These are phyloP conservation scores for Drosophila pseudoobscura DNA, from an alignment of 1,140 invertebrate genomes.

Conservation along the genomic window DNA sequence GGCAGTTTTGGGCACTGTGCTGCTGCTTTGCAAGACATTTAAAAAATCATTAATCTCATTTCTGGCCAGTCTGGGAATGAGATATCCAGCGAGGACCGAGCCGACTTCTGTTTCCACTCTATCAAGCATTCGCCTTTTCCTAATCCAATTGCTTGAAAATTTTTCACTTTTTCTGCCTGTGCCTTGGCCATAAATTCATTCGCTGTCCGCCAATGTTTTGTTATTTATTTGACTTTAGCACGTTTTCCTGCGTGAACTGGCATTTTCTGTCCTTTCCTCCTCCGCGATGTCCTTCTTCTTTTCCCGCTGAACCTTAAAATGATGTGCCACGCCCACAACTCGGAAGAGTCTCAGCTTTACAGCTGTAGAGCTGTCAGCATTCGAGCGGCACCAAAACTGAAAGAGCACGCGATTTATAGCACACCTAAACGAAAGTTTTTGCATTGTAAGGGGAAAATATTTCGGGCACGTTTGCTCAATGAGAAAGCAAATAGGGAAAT, in stretches of 20 bases:
- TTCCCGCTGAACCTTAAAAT: constrained; percentile 62
- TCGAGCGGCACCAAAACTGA: constrained; percentile 67
- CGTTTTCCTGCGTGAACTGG: constrained; percentile 55
- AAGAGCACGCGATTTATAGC: constrained; percentile 74
- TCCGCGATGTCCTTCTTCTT: constrained; percentile 13
- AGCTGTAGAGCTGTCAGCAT: constrained; percentile 66
- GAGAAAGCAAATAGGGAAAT: constrained; percentile 49
- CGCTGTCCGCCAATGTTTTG: constrained; percentile 75
- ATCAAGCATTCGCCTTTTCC: constrained; percentile 35
- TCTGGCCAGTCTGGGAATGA: constrained; percentile 14
- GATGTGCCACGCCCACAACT: constrained; percentile 68
- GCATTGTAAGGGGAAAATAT: constrained; percentile 53
- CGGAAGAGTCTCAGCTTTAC: constrained; percentile 17
- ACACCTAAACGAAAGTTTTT: constrained; percentile 70
- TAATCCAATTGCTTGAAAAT: constrained; percentile 54
- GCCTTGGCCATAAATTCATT: constrained; percentile 62
- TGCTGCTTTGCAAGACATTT: constrained; percentile 44
- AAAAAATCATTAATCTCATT: constrained; percentile 61
- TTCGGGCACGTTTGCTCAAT: constrained; percentile 63
- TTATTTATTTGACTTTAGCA: constrained; percentile 78
- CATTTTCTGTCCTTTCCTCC: constrained; percentile 36
- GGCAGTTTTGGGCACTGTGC: no score
- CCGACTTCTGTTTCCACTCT: constrained; percentile 14
- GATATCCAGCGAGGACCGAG: constrained; percentile 6
- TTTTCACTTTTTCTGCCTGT: constrained; percentile 25